Conservation (phyloP, 2,888 invertebrate species). For the Ectropis crepuscularia region DNA sequence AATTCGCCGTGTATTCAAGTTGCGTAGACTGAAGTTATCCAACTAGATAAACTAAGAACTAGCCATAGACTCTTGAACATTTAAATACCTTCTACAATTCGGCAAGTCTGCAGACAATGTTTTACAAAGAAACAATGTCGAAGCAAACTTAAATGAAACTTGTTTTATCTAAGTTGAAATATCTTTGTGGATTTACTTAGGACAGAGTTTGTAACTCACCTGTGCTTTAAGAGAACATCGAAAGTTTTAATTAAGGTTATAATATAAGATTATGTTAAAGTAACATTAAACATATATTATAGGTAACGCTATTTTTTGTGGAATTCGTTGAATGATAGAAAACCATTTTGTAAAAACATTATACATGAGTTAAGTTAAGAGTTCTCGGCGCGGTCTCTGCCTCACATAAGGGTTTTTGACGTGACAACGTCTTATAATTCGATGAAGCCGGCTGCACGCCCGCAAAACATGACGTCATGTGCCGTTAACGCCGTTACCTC, state of each 20-base stretch:
- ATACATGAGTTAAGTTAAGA: too few relatives aligned
- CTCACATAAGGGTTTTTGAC: too few relatives aligned
- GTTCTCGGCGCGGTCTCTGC: too few relatives aligned
- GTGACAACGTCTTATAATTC: too few relatives aligned
- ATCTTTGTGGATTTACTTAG: conserved; percentile 4
- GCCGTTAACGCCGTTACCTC: too few relatives aligned
- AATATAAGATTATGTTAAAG: background rate
- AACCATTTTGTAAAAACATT: too few relatives aligned
- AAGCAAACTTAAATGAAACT: conserved; percentile 23
- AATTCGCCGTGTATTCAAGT: too few relatives aligned
- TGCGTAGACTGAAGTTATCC: background rate
- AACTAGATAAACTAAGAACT: background rate
- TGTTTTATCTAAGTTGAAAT: conserved; percentile 13
- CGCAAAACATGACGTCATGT: too few relatives aligned
- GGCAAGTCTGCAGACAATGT: conserved; percentile 6
- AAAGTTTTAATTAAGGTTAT: conserved; percentile 12
- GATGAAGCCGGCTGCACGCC: too few relatives aligned
- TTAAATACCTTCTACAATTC: conserved; percentile 10
- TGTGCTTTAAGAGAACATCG: background rate
- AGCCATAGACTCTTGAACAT: background rate
- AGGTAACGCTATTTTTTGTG: too few relatives aligned
- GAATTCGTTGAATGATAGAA: too few relatives aligned
- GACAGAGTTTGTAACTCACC: conserved; percentile 5
- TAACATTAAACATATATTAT: too few relatives aligned
- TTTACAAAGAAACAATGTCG: conserved; percentile 18